Base-by-base conservation (phyloP, 2,888 invertebrate species). In the Drosophila recens region DNA sequence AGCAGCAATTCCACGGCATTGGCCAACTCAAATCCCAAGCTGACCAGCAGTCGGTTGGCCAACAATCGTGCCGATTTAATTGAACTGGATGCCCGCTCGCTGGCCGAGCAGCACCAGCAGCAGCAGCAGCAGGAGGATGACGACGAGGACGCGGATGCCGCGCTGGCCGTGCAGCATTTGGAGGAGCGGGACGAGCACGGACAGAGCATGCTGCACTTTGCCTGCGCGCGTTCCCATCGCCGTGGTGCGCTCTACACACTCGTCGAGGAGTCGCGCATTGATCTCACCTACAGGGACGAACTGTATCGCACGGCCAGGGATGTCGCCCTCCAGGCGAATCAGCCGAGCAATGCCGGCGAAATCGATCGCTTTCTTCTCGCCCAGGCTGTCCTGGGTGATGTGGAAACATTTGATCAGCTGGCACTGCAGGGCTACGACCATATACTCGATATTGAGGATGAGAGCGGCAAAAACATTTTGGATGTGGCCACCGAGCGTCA, bases 161-260 rank as follows among this genome's bases (percentile, higher is more conserved):
- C 76, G 0, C 52, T 82, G 42, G 93, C 94, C 0, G 95, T 95
- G 0, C 94, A 94, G 70, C 95, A 94, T 76, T 49, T 94, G 93
- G 94, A 95, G 42, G 95, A 95, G 77, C 94, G 96, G 76, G 97
- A 98, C 86, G 97, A 97, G 90, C 97, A 97, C 84, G 98, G 98
- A 0, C 97, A 97, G 91, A 97, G 96, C 71, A 96, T 97, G 94
- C 92, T 98, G 38, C 98, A 98, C 92, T 97, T 97, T 92, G 97
- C 97, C 0, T 96, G 97, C 0, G 96, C 97, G 0, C 94, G 97
- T 51, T 94, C 96, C 0, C 97, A 97, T 90, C 95, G 97, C 0
- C 94, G 96, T 54, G 96, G 97, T 75, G 96, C 96, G 0, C 93
- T 98, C 40, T 95, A 96, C 89, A 96, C 97, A 85, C 93, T 98